Conservation (phyloP, 2,797 vertebrate genomes). For the Pachyuromys duprasi region DNA sequence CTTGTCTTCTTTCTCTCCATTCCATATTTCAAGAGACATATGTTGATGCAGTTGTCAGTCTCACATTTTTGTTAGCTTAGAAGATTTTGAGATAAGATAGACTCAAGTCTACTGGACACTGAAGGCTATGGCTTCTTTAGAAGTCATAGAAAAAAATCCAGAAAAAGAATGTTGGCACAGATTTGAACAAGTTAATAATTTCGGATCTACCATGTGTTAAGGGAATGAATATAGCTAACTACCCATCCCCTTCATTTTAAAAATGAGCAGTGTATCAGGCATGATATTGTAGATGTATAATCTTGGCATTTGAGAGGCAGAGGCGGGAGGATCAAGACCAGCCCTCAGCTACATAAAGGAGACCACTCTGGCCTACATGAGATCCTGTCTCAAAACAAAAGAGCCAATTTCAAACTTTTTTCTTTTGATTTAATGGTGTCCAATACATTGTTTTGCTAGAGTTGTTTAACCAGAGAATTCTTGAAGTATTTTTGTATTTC, state of each 20-base stretch:
- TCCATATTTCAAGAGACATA: not conserved
- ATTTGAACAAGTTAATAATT: not conserved
- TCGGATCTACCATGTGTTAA: not conserved
- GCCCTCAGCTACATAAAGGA: not conserved
- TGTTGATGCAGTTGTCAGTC: not conserved
- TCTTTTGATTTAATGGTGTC: not conserved
- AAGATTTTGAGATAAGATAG: not conserved
- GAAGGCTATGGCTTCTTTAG: not conserved
- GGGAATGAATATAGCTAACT: not conserved
- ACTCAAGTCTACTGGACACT: not conserved
- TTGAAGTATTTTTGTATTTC: not conserved
- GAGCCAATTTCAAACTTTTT: not conserved
- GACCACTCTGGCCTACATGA: not conserved
- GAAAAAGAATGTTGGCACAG: not conserved
- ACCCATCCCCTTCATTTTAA: not conserved
- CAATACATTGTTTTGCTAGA: not conserved
- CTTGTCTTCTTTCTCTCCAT: not conserved
- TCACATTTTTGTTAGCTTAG: not conserved
- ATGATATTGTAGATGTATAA: not conserved
- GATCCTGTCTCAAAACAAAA: not conserved
- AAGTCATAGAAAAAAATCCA: not conserved
- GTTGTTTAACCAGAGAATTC: not conserved
- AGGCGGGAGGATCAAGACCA: not conserved
- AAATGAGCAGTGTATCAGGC: not conserved
- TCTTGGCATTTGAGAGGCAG: not conserved